Evolutionary conservation across 2,113 vertebrate species (phyloP).

Genomic region (Chitala chitala): DNA sequence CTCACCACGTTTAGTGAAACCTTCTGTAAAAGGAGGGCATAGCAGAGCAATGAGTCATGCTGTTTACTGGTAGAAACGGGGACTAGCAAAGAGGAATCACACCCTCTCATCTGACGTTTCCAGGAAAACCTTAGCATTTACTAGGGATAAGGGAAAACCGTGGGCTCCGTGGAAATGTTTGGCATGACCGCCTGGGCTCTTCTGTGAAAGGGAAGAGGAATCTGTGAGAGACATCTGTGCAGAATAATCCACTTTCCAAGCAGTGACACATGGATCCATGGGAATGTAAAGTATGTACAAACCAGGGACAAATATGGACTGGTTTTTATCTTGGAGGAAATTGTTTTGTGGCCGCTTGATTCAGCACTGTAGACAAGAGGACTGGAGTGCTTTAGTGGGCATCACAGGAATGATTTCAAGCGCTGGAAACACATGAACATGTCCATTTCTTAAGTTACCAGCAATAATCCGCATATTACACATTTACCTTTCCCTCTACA

Average conservation of each 20-base stretch:
- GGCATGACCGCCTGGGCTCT: conserved; percentile 46
- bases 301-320: conserved; percentile 32
- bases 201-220: conserved; percentile 54
- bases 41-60: conserved; percentile 64
- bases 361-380: no score
- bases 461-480: no score
- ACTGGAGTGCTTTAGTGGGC: neutral
- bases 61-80: conserved; percentile 68
- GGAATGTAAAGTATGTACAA: conserved; percentile 57
- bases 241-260: conserved; percentile 30
- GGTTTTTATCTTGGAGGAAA: conserved; percentile 23
- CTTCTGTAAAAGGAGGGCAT: conserved; percentile 63
- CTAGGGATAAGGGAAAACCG: conserved; percentile 67
- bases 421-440: neutral
- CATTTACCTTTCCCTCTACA: neutral
- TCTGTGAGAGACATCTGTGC: conserved; percentile 41
- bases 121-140: conserved; percentile 69
- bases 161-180: conserved; percentile 55
- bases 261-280: conserved; percentile 38
- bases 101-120: conserved; percentile 66
- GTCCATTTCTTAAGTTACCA: no score
- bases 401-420: neutral
- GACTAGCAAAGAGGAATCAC: conserved; percentile 65
- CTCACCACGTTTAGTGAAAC: conserved; percentile 61
- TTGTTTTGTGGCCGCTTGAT: conserved; percentile 6